phyloP scores from a whole-genome alignment of 1,140 invertebrate species.

The Zaprionus vittiger region DNA sequence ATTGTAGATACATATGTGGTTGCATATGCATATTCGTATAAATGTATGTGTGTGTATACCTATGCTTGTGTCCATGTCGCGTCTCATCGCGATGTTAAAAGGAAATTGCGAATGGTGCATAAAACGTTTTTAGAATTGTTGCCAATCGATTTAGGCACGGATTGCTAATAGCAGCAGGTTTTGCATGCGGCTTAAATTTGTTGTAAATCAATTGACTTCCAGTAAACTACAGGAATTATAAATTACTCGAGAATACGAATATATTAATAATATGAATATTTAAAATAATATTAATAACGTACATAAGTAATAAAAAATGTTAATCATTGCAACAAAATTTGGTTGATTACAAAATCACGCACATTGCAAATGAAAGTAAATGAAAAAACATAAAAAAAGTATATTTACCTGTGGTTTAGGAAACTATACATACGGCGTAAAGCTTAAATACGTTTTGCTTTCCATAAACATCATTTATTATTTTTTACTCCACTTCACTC shows the following conservation, averaged over 20 bases:
- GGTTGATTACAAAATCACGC: background rate
- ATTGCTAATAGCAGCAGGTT: constrained; percentile 54
- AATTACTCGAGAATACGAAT: no score
- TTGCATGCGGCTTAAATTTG: background rate
- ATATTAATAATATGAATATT: no score
- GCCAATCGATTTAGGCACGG: constrained; percentile 78
- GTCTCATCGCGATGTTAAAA: constrained; percentile 62
- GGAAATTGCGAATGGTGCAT: constrained; percentile 80
- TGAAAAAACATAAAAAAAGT: background rate
- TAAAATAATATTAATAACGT: no score
- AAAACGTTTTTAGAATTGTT: constrained; percentile 81
- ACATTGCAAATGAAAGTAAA: background rate
- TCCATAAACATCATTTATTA: background rate
- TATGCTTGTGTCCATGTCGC: constrained; percentile 31
- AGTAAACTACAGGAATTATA: background rate
- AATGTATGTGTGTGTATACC: background rate
- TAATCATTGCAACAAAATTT: no score
- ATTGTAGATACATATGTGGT: background rate
- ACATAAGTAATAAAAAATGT: no score
- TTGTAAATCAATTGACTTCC: background rate
- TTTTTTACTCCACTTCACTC: constrained; percentile 45
- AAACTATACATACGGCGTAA: background rate
- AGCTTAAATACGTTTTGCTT: background rate
- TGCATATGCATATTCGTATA: background rate
- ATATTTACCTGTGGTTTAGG: constrained; percentile 30